Percentiles rank a stretch among this genome's conserved stretches.
Evolutionary conservation across 2,113 vertebrate species (phyloP).

Genomic region (Phalacrocorax pelagicus): DNA sequence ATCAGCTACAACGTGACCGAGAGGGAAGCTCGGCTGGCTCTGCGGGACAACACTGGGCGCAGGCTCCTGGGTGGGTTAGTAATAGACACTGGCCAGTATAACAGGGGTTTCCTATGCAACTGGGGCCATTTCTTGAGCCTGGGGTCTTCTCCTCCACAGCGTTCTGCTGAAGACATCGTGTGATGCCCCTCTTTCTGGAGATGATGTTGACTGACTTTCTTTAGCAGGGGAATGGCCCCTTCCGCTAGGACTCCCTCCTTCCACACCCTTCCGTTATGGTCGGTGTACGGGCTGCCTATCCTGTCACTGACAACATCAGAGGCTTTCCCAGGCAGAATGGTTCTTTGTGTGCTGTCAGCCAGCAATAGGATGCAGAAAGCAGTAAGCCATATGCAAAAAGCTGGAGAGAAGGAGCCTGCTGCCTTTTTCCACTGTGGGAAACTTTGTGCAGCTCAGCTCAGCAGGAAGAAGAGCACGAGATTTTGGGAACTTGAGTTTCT

Average conservation of each 20-base stretch:
- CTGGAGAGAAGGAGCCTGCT: not conserved
- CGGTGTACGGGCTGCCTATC: not conserved
- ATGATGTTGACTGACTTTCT: not conserved
- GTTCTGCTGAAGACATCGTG: conserved; percentile 79
- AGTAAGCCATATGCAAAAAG: conserved; percentile 44
- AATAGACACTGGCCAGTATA: conserved; percentile 86
- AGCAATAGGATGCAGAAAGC: not conserved
- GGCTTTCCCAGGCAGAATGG: not conserved
- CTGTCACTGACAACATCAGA: not conserved
- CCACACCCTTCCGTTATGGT: not conserved
- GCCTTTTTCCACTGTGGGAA: not conserved
- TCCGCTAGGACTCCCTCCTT: not conserved
- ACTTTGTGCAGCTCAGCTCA: not conserved
- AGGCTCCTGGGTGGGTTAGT: conserved; percentile 86
- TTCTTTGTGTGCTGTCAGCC: not conserved
- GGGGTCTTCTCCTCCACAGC: conserved; percentile 42
- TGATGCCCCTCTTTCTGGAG: conserved; percentile 61
- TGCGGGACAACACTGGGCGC: conserved; percentile 83
- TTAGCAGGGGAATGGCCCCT: not conserved
- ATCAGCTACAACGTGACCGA: conserved; percentile 95
- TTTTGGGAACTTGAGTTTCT: not conserved
- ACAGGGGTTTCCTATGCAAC: conserved; percentile 84
- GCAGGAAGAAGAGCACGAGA: not conserved
- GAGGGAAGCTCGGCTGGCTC: conserved; percentile 87
- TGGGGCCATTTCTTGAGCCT: conserved; percentile 91